Conservation (phyloP, 2,113 vertebrate genomes). For the Percina caprodes region DNA sequence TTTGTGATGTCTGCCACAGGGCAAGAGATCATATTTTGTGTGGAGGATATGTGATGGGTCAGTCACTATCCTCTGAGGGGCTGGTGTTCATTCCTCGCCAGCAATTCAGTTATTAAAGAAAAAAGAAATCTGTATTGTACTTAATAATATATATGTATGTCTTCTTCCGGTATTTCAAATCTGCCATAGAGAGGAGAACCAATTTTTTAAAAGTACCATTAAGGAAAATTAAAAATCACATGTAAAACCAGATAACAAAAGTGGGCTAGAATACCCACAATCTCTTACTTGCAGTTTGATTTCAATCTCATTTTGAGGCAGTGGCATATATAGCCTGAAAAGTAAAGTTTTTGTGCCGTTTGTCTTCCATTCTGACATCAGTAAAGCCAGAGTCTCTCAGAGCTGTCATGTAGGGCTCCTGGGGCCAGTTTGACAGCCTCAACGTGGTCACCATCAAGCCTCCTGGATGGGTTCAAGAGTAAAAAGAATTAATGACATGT, state of each 20-base stretch:
- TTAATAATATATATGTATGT: too few species aligned
- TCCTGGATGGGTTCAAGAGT: constrained; percentile 52
- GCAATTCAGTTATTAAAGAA: too few species aligned
- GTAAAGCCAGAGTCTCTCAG: constrained; percentile 77
- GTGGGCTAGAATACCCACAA: not conserved
- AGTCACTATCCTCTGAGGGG: too few species aligned
- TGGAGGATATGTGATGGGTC: too few species aligned
- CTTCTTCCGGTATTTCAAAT: too few species aligned
- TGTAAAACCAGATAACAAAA: not conserved
- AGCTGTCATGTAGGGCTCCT: constrained; percentile 78
- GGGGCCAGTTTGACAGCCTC: constrained; percentile 74
- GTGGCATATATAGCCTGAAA: constrained; percentile 82
- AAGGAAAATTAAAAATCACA: too few species aligned
- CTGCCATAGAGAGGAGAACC: too few species aligned
- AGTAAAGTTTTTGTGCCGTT: constrained; percentile 18
- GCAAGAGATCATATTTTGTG: too few species aligned
- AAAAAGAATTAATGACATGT: not conserved
- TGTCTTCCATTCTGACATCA: constrained; percentile 77
- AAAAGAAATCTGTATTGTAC: too few species aligned
- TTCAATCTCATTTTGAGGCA: constrained; percentile 64
- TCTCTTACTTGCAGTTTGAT: not conserved
- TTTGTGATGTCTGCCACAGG: too few species aligned
- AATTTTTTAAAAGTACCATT: too few species aligned
- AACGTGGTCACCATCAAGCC: constrained; percentile 79
- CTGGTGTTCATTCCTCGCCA: too few species aligned